Evolutionary conservation across 2,113 vertebrate species (phyloP).

Genomic region (Sula dactylatra): DNA sequence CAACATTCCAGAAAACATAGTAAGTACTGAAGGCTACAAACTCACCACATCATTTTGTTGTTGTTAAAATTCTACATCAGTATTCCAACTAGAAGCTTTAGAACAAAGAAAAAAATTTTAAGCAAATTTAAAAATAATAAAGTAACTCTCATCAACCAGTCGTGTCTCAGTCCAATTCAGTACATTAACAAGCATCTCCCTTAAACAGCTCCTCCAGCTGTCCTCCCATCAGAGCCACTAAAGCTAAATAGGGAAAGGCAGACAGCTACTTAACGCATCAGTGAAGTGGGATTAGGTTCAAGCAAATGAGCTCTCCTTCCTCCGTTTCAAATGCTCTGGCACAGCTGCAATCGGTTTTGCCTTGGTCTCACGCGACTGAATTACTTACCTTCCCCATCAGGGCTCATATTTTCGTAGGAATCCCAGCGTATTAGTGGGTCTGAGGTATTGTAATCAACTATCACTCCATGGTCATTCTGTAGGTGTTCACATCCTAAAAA

Average conservation of each 20-base stretch:
- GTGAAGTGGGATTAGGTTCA: background rate
- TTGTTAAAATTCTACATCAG: background rate
- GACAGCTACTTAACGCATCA: background rate
- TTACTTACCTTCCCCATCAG: constrained; percentile 85
- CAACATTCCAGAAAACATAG: background rate
- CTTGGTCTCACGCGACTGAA: background rate
- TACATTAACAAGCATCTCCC: background rate
- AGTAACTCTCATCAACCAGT: background rate
- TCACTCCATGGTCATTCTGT: constrained; percentile 81
- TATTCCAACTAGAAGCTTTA: background rate
- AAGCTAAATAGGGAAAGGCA: background rate
- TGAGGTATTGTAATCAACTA: constrained; percentile 85
- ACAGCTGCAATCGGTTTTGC: background rate
- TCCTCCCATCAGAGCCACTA: background rate
- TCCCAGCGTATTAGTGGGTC: constrained; percentile 90
- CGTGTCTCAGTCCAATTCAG: background rate
- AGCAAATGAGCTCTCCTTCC: background rate
- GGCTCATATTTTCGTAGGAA: constrained; percentile 87
- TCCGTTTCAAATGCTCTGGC: background rate
- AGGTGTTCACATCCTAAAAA: constrained; percentile 80
- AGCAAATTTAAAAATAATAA: background rate
- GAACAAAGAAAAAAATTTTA: background rate
- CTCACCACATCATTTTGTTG: background rate
- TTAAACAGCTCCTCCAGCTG: background rate
- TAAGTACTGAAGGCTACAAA: background rate